A percentile compares a stretch with the other conserved stretches of the same genome.
Conservation (phyloP, 2,797 vertebrate species). For the Falco novaeseelandiae region DNA sequence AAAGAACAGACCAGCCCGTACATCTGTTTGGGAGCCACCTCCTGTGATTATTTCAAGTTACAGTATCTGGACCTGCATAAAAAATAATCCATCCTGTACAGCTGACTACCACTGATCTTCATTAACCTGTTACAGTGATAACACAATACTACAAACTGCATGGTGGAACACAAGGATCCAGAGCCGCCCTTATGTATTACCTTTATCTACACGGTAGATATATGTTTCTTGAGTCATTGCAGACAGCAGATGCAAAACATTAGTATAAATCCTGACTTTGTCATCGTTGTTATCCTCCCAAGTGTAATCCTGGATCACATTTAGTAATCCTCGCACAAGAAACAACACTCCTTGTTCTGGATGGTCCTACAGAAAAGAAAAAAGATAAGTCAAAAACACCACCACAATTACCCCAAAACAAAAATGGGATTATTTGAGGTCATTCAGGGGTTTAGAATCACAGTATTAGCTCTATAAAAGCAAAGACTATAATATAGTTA, state of each 20-base stretch:
- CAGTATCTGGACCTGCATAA: neutral
- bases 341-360: conserved; percentile 95
- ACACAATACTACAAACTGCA: neutral
- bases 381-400: neutral
- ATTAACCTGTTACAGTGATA: neutral
- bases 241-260: conserved; percentile 89
- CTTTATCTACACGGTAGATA: conserved; percentile 92
- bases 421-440: neutral
- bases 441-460: neutral
- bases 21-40: neutral
- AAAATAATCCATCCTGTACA: neutral
- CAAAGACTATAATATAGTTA: neutral
- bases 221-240: conserved; percentile 93
- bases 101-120: neutral
- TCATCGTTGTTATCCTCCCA: conserved; percentile 95
- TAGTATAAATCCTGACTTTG: conserved; percentile 90
- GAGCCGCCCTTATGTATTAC: conserved; percentile 66
- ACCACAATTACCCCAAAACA: neutral
- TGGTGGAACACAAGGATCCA: neutral
- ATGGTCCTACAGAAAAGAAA: conserved; percentile 84
- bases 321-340: conserved; percentile 92
- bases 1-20: neutral
- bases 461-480: neutral
- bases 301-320: conserved; percentile 96
- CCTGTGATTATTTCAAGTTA: neutral